These are phyloP conservation scores for Seladonia tumulorum DNA, from an alignment of 2,888 invertebrate species.

Conservation along the genomic window DNA sequence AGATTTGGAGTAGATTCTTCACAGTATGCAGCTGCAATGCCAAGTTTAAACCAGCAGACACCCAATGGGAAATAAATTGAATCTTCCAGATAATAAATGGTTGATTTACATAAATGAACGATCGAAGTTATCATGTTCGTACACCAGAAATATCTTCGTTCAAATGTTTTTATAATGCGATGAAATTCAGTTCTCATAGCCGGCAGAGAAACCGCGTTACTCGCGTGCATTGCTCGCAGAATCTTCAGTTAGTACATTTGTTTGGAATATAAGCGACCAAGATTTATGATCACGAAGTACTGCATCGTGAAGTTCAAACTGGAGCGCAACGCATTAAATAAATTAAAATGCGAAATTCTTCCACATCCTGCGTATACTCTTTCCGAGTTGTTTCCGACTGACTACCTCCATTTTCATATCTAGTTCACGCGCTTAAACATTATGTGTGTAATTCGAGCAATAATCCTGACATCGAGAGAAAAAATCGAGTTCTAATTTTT, in stretches of 20 bases:
- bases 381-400: background rate
- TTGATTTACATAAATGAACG: no score
- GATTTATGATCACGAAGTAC: background rate
- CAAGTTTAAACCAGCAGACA: no score
- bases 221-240: background rate
- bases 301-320: background rate
- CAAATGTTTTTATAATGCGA: background rate
- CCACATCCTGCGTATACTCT: background rate
- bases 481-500: background rate
- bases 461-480: background rate
- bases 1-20: no score
- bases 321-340: slow-evolving; percentile 3
- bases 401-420: background rate
- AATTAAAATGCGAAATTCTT: slow-evolving; percentile 4
- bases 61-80: no score
- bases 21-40: no score
- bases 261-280: background rate
- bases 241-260: slow-evolving; percentile 1
- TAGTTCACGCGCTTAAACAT: background rate
- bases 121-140: no score
- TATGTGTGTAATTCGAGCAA: background rate
- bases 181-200: background rate
- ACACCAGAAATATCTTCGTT: background rate
- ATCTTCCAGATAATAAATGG: no score
- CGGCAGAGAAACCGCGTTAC: background rate